phyloP scores from a whole-genome alignment of 2,113 vertebrate genomes.

The Etia nguti region DNA sequence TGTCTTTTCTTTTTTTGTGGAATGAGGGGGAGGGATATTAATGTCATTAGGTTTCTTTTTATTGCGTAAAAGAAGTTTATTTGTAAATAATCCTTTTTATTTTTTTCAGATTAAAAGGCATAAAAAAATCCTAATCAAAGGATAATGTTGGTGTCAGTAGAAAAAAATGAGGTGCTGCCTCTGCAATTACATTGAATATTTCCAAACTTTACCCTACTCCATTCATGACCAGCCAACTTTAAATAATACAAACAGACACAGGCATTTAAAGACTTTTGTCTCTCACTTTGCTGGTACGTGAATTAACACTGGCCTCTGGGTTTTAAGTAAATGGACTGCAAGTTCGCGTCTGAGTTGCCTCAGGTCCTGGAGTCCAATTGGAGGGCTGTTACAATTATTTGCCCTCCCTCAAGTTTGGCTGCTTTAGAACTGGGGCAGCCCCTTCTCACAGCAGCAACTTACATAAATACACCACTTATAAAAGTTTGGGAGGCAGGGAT shows the following conservation, averaged over 20 bases:
- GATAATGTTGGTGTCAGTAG: background rate
- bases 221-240: conserved; percentile 1
- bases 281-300: background rate
- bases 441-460: background rate
- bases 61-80: background rate
- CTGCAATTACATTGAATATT: background rate
- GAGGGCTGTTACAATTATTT: background rate
- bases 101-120: background rate
- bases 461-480: background rate
- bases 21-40: background rate
- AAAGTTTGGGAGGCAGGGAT: background rate
- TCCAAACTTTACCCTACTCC: background rate
- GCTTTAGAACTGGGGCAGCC: background rate
- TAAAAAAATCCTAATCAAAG: background rate
- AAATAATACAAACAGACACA: conserved; percentile 24
- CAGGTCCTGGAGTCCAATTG: background rate
- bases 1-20: background rate
- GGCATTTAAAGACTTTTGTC: background rate
- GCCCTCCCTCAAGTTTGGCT: background rate
- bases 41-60: background rate
- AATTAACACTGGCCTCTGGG: background rate
- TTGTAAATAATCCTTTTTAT: background rate
- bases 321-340: background rate
- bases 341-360: background rate
- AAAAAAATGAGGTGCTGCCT: background rate